phyloP scores from a whole-genome alignment of 1,140 invertebrate species.

The Batillaria attramentaria region DNA sequence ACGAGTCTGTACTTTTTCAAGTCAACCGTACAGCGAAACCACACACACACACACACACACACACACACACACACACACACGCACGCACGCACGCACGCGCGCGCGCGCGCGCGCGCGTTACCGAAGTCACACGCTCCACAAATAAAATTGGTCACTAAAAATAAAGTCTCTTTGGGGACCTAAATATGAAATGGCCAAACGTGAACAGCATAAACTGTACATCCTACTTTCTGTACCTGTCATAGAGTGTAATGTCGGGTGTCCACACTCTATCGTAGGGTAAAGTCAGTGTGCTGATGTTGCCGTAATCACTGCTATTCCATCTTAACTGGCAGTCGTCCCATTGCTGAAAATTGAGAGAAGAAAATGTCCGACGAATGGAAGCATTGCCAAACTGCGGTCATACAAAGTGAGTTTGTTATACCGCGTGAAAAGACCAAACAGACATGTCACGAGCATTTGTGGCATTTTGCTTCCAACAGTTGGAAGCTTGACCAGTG shows the following conservation, averaged over 20 bases:
- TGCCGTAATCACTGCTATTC: conserved; percentile 72
- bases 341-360: too few species aligned
- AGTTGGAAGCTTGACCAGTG: too few species aligned
- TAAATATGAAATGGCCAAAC: background rate
- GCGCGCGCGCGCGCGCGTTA: background rate
- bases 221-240: conserved; percentile 73
- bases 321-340: conserved; percentile 73
- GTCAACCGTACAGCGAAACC: too few species aligned
- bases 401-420: too few species aligned
- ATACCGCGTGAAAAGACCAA: too few species aligned
- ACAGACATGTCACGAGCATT: too few species aligned
- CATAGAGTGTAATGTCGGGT: conserved; percentile 76
- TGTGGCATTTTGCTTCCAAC: too few species aligned
- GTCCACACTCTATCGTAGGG: conserved; percentile 75
- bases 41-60: background rate
- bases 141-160: background rate
- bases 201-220: background rate
- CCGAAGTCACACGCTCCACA: background rate
- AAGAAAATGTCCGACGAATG: too few species aligned
- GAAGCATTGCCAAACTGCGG: too few species aligned
- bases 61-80: background rate
- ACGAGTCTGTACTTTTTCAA: too few species aligned
- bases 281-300: conserved; percentile 70
- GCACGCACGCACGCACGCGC: background rate
- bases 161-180: background rate